phyloP scores from a whole-genome alignment of 1,140 invertebrate species.

The Neodiprion virginianus region DNA sequence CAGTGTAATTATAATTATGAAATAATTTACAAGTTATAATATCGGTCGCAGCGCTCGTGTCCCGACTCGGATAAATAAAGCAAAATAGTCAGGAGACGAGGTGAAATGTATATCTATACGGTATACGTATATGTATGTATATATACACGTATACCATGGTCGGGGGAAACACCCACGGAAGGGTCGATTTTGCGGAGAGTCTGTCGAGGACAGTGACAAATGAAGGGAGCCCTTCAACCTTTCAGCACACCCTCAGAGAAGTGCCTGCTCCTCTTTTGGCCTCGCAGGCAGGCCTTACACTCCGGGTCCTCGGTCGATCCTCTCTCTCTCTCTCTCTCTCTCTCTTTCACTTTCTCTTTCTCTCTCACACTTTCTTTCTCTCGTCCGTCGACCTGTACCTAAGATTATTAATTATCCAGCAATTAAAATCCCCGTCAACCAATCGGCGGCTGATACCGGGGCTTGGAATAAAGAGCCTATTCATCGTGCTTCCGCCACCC shows the following conservation, averaged over 20 bases:
- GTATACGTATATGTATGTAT: too few species aligned
- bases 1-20: too few species aligned
- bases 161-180: conserved; percentile 31
- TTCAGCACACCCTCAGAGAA: conserved; percentile 43
- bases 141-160: too few species aligned
- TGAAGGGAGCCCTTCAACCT: conserved; percentile 36
- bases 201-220: conserved; percentile 58
- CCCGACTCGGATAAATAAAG: too few species aligned
- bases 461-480: background rate
- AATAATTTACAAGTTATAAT: too few species aligned
- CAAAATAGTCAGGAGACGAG: too few species aligned
- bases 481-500: background rate
- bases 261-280: conserved; percentile 7
- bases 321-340: too few species aligned
- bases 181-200: conserved; percentile 53
- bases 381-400: background rate
- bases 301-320: background rate
- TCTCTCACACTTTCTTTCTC: background rate
- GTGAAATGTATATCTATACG: too few species aligned
- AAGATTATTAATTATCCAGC: background rate
- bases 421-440: background rate
- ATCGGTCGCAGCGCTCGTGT: too few species aligned
- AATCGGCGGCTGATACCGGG: background rate
- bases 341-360: too few species aligned
- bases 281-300: background rate